Evolutionary conservation across 1,140 invertebrate species (phyloP).

Genomic region (Dufourea novaeangliae): DNA sequence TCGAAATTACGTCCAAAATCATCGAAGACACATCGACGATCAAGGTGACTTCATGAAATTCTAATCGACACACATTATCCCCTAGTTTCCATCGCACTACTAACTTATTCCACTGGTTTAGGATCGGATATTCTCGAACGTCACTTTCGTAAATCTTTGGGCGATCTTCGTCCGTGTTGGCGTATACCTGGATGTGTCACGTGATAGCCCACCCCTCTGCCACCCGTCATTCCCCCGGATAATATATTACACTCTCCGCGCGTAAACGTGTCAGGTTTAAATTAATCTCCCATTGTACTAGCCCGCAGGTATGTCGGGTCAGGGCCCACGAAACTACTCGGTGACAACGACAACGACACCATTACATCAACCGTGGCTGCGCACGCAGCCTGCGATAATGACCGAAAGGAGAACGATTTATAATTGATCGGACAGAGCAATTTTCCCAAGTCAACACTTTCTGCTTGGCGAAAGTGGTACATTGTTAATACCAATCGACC

Average conservation of each 20-base stretch:
- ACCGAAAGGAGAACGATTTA: slow-evolving; percentile 45
- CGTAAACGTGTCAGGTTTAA: slow-evolving; percentile 59
- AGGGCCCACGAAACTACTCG: slow-evolving; percentile 30
- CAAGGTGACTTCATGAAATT: slow-evolving; percentile 17
- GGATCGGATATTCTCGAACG: slow-evolving; percentile 7
- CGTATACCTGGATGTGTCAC: slow-evolving; percentile 9
- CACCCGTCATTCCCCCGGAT: slow-evolving; percentile 56
- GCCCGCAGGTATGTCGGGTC: background rate
- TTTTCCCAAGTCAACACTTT: background rate
- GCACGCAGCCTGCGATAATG: slow-evolving; percentile 35
- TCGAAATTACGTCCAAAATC: background rate
- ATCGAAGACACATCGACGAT: background rate
- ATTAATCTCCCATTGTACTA: slow-evolving; percentile 63
- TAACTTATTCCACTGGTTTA: background rate
- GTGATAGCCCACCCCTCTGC: slow-evolving; percentile 16
- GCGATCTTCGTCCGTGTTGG: background rate
- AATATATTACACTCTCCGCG: slow-evolving; percentile 60
- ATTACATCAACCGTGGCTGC: slow-evolving; percentile 17
- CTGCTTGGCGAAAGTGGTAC: background rate
- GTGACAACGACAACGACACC: slow-evolving; percentile 17
- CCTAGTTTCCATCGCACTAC: background rate
- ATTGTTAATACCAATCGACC: background rate
- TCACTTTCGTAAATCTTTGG: background rate
- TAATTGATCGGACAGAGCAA: slow-evolving; percentile 51
- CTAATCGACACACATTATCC: slow-evolving; percentile 18